Evolutionary conservation across 53 echinoderm and acorn worm species (phyloP).

Genomic region (Luidia sarsii): DNA sequence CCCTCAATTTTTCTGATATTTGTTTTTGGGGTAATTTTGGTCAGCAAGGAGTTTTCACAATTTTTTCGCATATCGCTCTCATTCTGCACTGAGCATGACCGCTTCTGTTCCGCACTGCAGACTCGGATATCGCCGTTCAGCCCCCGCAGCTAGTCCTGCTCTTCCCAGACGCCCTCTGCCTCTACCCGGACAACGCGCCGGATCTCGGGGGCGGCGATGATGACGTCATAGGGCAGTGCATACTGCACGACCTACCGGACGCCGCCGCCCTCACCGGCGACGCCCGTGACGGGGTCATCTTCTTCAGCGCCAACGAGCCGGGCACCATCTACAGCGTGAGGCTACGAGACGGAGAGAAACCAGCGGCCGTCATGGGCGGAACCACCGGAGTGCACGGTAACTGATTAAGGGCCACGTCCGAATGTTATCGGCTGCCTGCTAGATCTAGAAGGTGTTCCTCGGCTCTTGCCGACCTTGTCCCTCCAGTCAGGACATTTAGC

Average conservation of each 20-base stretch:
- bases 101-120: too few species aligned
- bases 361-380: constrained; percentile 21
- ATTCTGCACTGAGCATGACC: too few species aligned
- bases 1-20: too few species aligned
- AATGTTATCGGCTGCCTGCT: too few species aligned
- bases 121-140: constrained; percentile 58
- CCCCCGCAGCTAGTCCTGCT: constrained; percentile 78
- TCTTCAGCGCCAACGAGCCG: constrained; percentile 68
- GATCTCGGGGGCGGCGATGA: constrained; percentile 31
- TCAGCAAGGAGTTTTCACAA: too few species aligned
- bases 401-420: too few species aligned
- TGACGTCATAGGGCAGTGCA: constrained; percentile 17
- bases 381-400: constrained; percentile 23
- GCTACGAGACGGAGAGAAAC: constrained; percentile 1
- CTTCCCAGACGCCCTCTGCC: constrained; percentile 56
- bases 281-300: constrained; percentile 63
- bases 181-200: constrained; percentile 68
- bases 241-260: constrained; percentile 57
- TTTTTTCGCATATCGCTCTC: too few species aligned
- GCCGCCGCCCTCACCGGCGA: constrained; percentile 78
- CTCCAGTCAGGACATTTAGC: too few species aligned
- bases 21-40: too few species aligned
- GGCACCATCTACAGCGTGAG: constrained; percentile 49
- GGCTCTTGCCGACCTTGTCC: too few species aligned
- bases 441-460: too few species aligned